Conservation (phyloP, 1,140 invertebrate genomes). For the Papilio xuthus region DNA sequence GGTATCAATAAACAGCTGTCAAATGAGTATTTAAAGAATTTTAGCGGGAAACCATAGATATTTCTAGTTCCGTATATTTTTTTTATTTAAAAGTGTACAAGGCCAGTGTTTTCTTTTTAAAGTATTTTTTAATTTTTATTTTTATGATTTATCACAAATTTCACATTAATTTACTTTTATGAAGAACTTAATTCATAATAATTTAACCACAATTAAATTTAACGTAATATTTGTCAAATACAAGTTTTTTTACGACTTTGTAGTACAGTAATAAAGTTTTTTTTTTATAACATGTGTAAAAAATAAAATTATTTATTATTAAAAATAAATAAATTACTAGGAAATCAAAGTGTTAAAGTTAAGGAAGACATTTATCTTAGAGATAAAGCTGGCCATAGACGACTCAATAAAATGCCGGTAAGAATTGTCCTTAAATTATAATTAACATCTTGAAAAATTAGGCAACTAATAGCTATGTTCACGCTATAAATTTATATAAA, state of each 20-base stretch:
- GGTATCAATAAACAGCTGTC: conserved; percentile 19
- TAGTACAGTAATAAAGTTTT: too few relatives aligned
- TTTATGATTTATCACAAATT: too few relatives aligned
- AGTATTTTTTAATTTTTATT: not conserved
- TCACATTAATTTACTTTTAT: too few relatives aligned
- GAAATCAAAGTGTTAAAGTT: not conserved
- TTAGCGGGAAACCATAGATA: conserved; percentile 29
- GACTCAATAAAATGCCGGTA: conserved; percentile 7
- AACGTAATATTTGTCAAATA: too few relatives aligned
- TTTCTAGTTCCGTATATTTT: conserved; percentile 13
- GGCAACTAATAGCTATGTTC: conserved; percentile 7
- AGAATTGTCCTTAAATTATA: conserved; percentile 16
- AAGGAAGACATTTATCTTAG: not conserved
- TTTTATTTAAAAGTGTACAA: not conserved
- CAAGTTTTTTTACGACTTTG: too few relatives aligned
- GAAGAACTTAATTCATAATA: not conserved
- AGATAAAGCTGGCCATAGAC: not conserved
- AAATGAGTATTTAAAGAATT: conserved; percentile 15
- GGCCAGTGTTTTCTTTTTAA: not conserved
- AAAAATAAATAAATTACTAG: not conserved
- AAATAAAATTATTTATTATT: too few relatives aligned
- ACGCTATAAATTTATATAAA: not conserved
- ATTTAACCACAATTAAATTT: not conserved
- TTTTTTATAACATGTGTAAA: too few relatives aligned
- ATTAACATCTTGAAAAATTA: conserved; percentile 14